Evolutionary conservation across 2,797 vertebrate genomes (phyloP).

Genomic region (Danio choprae): DNA sequence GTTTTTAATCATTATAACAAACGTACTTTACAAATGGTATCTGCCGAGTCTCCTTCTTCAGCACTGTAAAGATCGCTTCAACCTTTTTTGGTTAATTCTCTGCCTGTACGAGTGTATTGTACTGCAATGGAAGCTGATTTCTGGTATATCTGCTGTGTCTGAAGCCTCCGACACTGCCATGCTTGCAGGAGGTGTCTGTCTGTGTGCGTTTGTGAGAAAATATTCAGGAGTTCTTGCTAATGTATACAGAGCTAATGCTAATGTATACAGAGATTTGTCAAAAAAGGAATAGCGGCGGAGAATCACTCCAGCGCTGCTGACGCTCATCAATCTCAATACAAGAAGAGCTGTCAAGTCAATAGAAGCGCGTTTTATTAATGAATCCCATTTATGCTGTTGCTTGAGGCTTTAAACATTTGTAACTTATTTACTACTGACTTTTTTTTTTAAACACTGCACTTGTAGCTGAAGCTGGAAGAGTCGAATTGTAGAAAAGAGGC

Average conservation of each 20-base stretch:
- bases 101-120: not conserved
- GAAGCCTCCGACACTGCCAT: slow-evolving; percentile 50
- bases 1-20: no score
- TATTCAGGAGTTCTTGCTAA: slow-evolving; percentile 60
- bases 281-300: slow-evolving; percentile 57
- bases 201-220: slow-evolving; percentile 48
- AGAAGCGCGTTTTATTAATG: not conserved
- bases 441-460: no score
- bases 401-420: no score
- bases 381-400: not conserved
- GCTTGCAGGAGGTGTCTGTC: slow-evolving; percentile 52
- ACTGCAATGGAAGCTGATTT: not conserved
- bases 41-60: no score
- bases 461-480: no score
- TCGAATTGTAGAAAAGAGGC: no score
- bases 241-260: slow-evolving; percentile 59
- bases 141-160: slow-evolving; percentile 32
- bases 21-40: no score
- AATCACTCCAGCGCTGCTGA: slow-evolving; percentile 52
- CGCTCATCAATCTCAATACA: slow-evolving; percentile 44
- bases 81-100: no score
- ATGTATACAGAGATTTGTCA: slow-evolving; percentile 62
- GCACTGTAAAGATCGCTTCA: no score
- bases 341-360: not conserved
- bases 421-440: no score